phyloP scores from a whole-genome alignment of 2,888 invertebrate genomes.

The Philonicus albiceps region DNA sequence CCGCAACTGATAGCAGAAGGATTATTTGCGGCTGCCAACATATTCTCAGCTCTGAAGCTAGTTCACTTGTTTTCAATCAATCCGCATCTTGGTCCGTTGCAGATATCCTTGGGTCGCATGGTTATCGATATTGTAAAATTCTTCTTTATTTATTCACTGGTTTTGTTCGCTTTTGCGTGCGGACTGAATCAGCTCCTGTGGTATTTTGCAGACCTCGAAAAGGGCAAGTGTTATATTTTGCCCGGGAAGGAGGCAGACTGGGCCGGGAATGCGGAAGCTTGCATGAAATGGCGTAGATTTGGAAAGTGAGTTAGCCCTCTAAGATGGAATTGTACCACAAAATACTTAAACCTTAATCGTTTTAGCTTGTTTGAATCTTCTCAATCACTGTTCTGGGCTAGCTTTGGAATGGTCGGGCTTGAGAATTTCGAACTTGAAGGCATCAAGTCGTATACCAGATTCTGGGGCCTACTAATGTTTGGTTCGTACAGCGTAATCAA shows the following conservation, averaged over 20 bases:
- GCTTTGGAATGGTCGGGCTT: constrained; percentile 90
- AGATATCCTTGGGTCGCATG: constrained; percentile 90
- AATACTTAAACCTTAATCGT: constrained; percentile 40
- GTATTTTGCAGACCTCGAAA: constrained; percentile 90
- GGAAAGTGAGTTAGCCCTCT: constrained; percentile 69
- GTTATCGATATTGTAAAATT: constrained; percentile 92
- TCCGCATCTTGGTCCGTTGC: constrained; percentile 90
- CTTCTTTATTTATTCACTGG: constrained; percentile 87
- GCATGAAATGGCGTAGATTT: constrained; percentile 86
- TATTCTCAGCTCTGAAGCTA: constrained; percentile 90
- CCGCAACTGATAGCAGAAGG: constrained; percentile 93
- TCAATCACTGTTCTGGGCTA: constrained; percentile 96
- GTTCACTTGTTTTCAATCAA: constrained; percentile 93
- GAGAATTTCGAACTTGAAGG: constrained; percentile 87
- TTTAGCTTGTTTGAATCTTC: constrained; percentile 90
- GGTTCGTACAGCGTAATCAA: constrained; percentile 95
- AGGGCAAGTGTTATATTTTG: constrained; percentile 75
- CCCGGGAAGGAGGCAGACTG: constrained; percentile 78
- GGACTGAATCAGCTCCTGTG: constrained; percentile 92
- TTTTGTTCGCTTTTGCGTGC: constrained; percentile 91
- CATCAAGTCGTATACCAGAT: constrained; percentile 89
- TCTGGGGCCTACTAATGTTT: constrained; percentile 96
- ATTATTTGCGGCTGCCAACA: constrained; percentile 93
- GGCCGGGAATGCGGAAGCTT: constrained; percentile 78
- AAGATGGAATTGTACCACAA: neutral